Base-by-base conservation (phyloP, 2,797 vertebrate species). In the Parauchenoglanis punctatus region DNA sequence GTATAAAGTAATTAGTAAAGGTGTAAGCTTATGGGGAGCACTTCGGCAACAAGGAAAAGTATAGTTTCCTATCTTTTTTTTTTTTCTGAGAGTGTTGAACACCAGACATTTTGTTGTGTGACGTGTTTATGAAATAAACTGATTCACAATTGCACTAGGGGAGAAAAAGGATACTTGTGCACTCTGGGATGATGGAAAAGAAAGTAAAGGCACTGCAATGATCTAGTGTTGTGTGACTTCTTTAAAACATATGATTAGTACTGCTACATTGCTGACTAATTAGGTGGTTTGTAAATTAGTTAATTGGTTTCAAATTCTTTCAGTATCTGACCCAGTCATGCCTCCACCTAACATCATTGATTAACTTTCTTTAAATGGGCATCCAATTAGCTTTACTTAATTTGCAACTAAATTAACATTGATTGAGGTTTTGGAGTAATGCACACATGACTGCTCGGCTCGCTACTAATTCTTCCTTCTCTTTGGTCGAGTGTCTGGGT, bases 131-230 rank as follows among this genome's bases (percentile, higher is more conserved):
- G n/a, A 72, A 85, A 81, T 81, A 81, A 85, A 87, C 31, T 25
- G 8, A 18, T 8, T 49, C 70, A 81, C 68, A 28, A 40, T 72
- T 78, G 78, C 86, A 86, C 77, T 49, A 49, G 61, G 58, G 70
- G 68, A 56, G 4, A 44, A 54, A 87, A 72, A 35, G 70, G 54
- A 65, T 82, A 81, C 67, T 35, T 83, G 7, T 85, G 40, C 72
- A 73, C 76, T 86, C 56, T 80, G 73, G 72, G 76, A 58, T 54
- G 58, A 54, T 68, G 63, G 46, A 77, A 78, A 59, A 80, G 1
- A 80, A 89, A 90, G 87, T 87, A 91, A 91, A 88, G 6, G 68
- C 89, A 89, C 84, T 72, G 84, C 88, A 80, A 63, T 46, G 28
- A 89, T 44, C 13, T 12, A 28, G 65, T 63, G 23, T 81, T 35